Evolutionary conservation across 2,888 invertebrate species (phyloP), one percentile per base, ranked within the genome.

Genomic region (Dolichopus griseipennis): DNA sequence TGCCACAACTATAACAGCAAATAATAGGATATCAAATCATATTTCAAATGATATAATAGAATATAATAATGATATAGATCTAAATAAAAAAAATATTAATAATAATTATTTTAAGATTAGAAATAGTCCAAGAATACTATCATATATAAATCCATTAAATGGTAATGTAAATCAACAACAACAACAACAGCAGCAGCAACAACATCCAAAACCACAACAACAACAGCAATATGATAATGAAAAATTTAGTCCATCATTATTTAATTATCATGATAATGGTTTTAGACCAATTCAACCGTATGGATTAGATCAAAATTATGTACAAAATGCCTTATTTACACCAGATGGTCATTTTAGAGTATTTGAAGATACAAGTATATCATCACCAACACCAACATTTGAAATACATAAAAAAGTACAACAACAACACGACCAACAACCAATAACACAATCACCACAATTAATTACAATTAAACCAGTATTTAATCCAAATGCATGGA

Each of bases 371-470:
- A 63, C 63, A 43, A 66, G 15, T 20, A 66, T 41, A 34, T 18
- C 67, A 65, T 66, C 66, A 37, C 18, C 65, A 67, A 61, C 63
- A 70, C 27, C 66, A 65, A 15, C 65, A 63, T 43, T 67, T 65
- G 20, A 62, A 67, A 66, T 33, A 2, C 43, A 20, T 66, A 41
- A 33, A 27, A 62, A 62, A 66, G 27, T 33, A 2, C 22, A 61
- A 33, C 34, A 20, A 66, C 1, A 7, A 33, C 20, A 21, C 33
- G 10, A 43, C 2, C 66, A 69, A 64, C 66, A 68, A 37, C 67
- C 15, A 62, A n/a, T 4, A 63, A 37, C 21, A 33, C 62, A 43
- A 67, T 41, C 37, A 63, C 34, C 22, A 22, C 3, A 18, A 18
- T 10, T n/a, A 61, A 65, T 27, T 52, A 68, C 33, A 68, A n/a